These are phyloP conservation scores for Acleris literana DNA, from an alignment of 2,888 invertebrate genomes.

Conservation along the genomic window DNA sequence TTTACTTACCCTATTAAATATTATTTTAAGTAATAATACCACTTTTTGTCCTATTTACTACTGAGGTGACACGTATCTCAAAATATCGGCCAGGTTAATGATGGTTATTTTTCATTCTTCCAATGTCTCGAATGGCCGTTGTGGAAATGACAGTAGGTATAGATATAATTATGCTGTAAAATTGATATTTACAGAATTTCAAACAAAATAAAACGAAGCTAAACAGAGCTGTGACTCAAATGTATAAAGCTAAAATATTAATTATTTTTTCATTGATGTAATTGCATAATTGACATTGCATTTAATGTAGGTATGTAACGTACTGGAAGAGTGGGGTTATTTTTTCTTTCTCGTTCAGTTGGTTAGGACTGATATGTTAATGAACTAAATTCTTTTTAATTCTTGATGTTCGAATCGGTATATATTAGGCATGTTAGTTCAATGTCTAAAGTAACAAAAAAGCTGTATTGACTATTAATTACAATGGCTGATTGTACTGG, in stretches of 20 bases:
- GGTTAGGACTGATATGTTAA: no score
- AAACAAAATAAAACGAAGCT: constrained; percentile 53
- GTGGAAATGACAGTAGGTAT: constrained; percentile 42
- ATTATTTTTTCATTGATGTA: constrained; percentile 77
- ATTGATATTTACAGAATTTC: neutral
- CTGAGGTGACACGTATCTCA: no score
- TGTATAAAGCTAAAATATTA: constrained; percentile 56
- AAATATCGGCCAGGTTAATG: neutral
- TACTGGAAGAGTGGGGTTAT: constrained; percentile 59
- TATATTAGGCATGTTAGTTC: no score
- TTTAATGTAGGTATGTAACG: constrained; percentile 52
- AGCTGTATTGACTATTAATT: neutral
- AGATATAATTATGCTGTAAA: neutral
- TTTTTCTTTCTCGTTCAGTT: neutral
- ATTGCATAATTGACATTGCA: constrained; percentile 62
- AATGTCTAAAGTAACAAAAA: no score
- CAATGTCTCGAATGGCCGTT: neutral
- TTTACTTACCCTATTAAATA: no score
- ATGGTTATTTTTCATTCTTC: neutral
- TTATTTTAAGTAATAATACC: no score
- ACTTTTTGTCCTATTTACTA: no score
- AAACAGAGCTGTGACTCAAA: constrained; percentile 63
- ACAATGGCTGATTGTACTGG: neutral
- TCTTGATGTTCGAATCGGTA: no score
- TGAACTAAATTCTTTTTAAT: no score